Evolutionary conservation across 2,888 invertebrate genomes (phyloP).

Genomic region (Dryadula phaetusa): DNA sequence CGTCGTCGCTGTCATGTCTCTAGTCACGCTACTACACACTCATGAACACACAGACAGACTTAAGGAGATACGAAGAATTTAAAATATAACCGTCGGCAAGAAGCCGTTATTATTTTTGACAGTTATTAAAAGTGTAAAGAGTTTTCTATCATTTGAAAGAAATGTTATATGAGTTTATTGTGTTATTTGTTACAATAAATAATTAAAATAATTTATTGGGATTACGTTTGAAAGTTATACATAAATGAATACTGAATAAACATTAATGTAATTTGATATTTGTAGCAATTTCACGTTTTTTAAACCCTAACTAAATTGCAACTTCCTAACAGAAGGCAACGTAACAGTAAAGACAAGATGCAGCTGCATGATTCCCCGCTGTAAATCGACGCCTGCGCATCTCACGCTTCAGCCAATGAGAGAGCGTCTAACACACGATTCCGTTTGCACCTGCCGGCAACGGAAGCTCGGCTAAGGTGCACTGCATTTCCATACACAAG

Average conservation of each 20-base stretch:
- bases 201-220: too few relatives aligned
- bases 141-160: too few relatives aligned
- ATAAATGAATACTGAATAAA: neutral
- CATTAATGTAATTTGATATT: slow-evolving; percentile 2
- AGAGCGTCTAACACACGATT: slow-evolving; percentile 52
- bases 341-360: slow-evolving; percentile 61
- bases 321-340: slow-evolving; percentile 59
- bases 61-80: slow-evolving; percentile 8
- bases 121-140: too few relatives aligned
- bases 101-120: neutral
- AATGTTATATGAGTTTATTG: too few relatives aligned
- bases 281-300: slow-evolving; percentile 44
- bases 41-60: slow-evolving; percentile 39
- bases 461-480: slow-evolving; percentile 60
- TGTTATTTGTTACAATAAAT: too few relatives aligned
- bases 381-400: slow-evolving; percentile 72
- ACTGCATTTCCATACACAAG: slow-evolving; percentile 36
- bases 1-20: slow-evolving; percentile 71
- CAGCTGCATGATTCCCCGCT: slow-evolving; percentile 65
- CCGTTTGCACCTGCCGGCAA: slow-evolving; percentile 71
- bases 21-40: slow-evolving; percentile 66
- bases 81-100: neutral
- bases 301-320: slow-evolving; percentile 62
- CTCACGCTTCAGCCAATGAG: slow-evolving; percentile 57
- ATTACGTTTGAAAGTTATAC: neutral